These are phyloP conservation scores for Eidolon dupreanum DNA, from an alignment of 2,797 vertebrate genomes.

Conservation along the genomic window DNA sequence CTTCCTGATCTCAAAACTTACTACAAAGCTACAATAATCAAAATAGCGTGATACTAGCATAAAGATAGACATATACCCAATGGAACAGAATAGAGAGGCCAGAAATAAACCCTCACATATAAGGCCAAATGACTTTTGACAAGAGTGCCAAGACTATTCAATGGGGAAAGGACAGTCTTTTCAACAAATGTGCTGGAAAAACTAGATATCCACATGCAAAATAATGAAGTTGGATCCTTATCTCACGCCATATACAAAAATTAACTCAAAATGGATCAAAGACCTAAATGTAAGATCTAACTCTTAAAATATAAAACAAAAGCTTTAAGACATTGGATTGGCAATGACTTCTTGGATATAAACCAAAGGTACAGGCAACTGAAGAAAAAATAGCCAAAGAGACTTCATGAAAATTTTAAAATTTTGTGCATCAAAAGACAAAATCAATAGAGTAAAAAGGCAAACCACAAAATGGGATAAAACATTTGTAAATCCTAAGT, in stretches of 20 bases:
- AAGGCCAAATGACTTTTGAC: background rate
- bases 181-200: background rate
- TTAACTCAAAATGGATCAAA: background rate
- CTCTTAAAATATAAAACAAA: background rate
- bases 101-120: background rate
- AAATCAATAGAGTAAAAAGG: background rate
- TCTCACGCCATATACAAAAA: background rate
- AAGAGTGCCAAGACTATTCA: background rate
- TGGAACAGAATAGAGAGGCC: background rate
- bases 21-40: background rate
- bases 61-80: background rate
- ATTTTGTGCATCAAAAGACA: background rate
- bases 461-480: background rate
- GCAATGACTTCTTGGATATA: background rate
- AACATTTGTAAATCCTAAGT: background rate
- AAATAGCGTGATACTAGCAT: background rate
- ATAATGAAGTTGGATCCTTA: background rate
- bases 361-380: background rate
- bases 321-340: background rate
- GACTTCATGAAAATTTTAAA: background rate
- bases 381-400: background rate
- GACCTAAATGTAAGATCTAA: background rate
- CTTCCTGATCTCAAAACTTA: background rate
- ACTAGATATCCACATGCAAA: background rate
- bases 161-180: background rate